These are phyloP conservation scores for Neodontobutis hainanensis DNA, from an alignment of 2,113 vertebrate species.

Conservation along the genomic window DNA sequence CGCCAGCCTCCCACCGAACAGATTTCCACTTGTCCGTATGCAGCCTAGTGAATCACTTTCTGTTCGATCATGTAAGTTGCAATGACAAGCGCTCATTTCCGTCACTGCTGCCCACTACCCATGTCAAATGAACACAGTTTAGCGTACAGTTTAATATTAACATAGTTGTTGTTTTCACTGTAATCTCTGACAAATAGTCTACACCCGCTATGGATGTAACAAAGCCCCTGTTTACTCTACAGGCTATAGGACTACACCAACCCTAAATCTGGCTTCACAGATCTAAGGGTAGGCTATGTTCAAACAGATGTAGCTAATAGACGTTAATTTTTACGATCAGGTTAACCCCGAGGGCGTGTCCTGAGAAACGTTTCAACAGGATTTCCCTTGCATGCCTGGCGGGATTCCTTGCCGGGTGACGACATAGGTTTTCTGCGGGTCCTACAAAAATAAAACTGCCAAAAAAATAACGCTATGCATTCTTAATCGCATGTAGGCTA, in stretches of 20 bases:
- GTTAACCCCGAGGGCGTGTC: constrained; percentile 71
- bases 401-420: constrained; percentile 50
- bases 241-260: not conserved
- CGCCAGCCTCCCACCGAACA: constrained; percentile 63
- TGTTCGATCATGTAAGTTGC: constrained; percentile 54
- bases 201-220: not conserved
- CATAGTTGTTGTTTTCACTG: constrained; percentile 7
- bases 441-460: constrained; percentile 1
- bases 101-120: constrained; percentile 77
- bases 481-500: not conserved
- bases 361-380: constrained; percentile 68
- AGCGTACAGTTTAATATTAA: not conserved
- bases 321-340: constrained; percentile 21
- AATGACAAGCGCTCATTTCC: constrained; percentile 67
- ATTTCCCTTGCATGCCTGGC: constrained; percentile 55
- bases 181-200: not conserved
- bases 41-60: constrained; percentile 75
- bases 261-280: not conserved
- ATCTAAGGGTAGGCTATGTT: constrained; percentile 2
- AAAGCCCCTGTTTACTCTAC: not conserved
- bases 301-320: not conserved
- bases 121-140: constrained; percentile 43
- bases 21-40: constrained; percentile 59
- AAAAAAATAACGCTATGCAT: not conserved
- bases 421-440: not conserved